Evolutionary conservation across 2,113 vertebrate genomes (phyloP), one percentile per base, ranked within the genome.

Genomic region (Bothrops jararaca): DNA sequence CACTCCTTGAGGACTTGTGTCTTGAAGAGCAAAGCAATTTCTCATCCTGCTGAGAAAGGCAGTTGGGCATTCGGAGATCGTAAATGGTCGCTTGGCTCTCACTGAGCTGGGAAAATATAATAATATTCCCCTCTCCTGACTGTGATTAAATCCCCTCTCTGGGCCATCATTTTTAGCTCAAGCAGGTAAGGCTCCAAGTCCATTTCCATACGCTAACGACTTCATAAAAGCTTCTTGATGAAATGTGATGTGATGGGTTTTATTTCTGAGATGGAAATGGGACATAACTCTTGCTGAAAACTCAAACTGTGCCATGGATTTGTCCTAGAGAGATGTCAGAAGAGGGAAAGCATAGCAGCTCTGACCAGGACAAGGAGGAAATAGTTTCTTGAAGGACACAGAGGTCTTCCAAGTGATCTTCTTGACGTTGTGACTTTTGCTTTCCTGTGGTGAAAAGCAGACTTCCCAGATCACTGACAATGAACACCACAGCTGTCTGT

Each of bases 141-240:
- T 0, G 0, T 0, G 13, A 93, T 0, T 13, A 88, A 90, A 92
- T 18, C 7, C 92, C 29, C 48, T 89, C 90, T 64, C 4, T 0
- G 69, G 93, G 57, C 18, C 90, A 74, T 86, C 89, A 34, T 64
- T 94, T 91, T 88, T 74, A 56, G 64, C 56, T 93, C 93, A 58
- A 93, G 94, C 29, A 2, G 34, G 1, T 88, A 91, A 52, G 23
- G 88, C 42, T 92, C 45, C 48, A 92, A 91, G 88, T 89, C 85
- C 8, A 94, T 93, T 94, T 95, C 64, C 57, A 85, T 94, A 54
- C 34, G 2, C 86, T 89, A 91, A 58, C 52, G 88, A 88, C 94
- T 95, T 29, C 92, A 91, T 94, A 93, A 94, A 92, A 93, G 69
- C 80, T 92, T 20, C 50, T 24, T 85, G 91, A 60, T 23, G 85